Evolutionary conservation across 2,888 invertebrate genomes (phyloP), one percentile per base, ranked within the genome.

Genomic region (Dasypogon diadema): DNA sequence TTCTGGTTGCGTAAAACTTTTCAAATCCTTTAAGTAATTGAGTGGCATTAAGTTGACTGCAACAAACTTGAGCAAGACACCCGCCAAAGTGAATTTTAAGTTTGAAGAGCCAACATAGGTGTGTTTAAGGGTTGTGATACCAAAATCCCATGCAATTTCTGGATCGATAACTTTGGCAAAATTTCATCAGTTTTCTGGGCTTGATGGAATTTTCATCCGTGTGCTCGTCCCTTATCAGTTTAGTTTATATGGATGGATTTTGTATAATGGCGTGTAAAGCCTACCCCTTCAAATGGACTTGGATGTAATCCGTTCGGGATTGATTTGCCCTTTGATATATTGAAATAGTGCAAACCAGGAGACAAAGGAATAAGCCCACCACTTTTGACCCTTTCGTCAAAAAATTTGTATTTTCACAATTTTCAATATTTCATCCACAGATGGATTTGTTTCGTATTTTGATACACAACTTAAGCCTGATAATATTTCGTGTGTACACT

Each of bases 21-120:
- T 65, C 65, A 21, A 65, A 65, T 65, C 65, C 46, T 65, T 65
- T 65, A 65, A 65, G 65, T 65, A 65, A 65, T 65, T 65, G 65
- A 46, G 65, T 65, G 46, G 22, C 65, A 65, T 65, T 48, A 24
- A 65, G 46, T 22, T 48, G 65, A 65, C 46, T 65, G 65, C 22
- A 48, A 46, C 46, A 48, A 65, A 48, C 48, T 46, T 8, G 48
- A 24, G 65, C 48, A 65, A 46, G 24, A 46, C 24, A 24, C n/a
- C 65, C 46, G 24, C 46, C 48, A 65, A 65, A 65, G 48, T 48
- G 46, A 65, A 65, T 65, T 48, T 65, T 26, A 65, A 65, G 65
- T 65, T 65, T 46, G 24, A 24, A 14, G 46, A 21, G 42, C 21
- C 8, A 65, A 65, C 22, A 24, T 65, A 65, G 65, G 46, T 48